Base-by-base conservation (phyloP, 1,140 invertebrate species). In the Leptinotarsa defecta region DNA sequence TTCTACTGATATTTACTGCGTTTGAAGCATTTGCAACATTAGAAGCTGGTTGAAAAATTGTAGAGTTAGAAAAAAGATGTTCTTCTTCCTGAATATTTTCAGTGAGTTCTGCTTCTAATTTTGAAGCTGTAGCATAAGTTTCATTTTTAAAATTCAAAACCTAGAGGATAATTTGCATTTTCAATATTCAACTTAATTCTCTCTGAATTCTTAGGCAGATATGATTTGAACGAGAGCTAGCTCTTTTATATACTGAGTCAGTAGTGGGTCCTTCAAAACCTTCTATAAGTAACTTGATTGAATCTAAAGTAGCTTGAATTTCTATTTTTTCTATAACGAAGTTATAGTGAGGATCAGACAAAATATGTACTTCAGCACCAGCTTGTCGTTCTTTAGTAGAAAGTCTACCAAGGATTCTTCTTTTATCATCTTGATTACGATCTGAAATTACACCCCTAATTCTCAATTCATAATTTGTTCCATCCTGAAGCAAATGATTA, bases 391-490 rank as follows among this genome's bases (percentile, higher is more conserved):
- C 63, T 65, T 24, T 24, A 20, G 63, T 13, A n/a, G 13, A 0
- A 20, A 65, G 24, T 13, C 24, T 20, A 13, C 63, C 20, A n/a
- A 65, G 24, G 19, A 65, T 65, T 65, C 24, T 17, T 65, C 63
- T 65, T 20, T 65, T 24, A 65, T 65, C 63, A 22, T 65, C 63
- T 19, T 65, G 20, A 2, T 65, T 65, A n/a, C 20, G 13, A 22
- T 65, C 20, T 6, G 63, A 65, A 19, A 22, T 20, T 22, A 65
- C n/a, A 4, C 24, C 24, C 20, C 63, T 65, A 20, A 65, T 65
- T 65, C 24, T 65, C 15, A 65, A 20, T 65, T 65, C n/a, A 20
- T 65, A 65, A 65, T 65, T 65, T 27, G 20, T 17, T 62, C 17
- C 57, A n/a, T 5, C 57, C 57, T 62, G 57, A n/a, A 62, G 20